Evolutionary conservation across 2,113 vertebrate species (phyloP).

Genomic region (Guaruba guarouba): DNA sequence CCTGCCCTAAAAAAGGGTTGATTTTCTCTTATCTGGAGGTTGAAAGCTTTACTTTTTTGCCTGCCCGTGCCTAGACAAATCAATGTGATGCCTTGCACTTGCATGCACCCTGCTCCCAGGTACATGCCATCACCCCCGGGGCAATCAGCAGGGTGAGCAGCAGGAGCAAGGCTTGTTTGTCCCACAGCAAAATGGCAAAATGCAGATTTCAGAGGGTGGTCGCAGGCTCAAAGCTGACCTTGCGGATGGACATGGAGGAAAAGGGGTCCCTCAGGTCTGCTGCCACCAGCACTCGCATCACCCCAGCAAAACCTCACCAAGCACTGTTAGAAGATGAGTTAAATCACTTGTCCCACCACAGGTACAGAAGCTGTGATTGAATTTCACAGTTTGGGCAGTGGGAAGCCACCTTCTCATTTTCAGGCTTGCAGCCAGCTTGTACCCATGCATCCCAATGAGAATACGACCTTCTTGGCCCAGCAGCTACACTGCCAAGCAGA

Average conservation of each 20-base stretch:
- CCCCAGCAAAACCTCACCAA: background rate
- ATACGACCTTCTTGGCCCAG: rapidly evolving
- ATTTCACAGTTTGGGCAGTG: background rate
- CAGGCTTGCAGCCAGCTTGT: background rate
- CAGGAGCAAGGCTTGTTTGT: rapidly evolving
- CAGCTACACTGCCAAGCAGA: background rate
- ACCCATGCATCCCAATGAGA: background rate
- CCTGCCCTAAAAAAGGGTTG: background rate
- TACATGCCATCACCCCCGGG: background rate
- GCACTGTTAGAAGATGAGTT: rapidly evolving
- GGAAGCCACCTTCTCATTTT: background rate
- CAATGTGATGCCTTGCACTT: background rate
- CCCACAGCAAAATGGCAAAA: background rate
- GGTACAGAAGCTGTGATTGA: background rate
- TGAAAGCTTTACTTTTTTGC: background rate
- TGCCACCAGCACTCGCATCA: background rate
- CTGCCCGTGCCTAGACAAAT: background rate
- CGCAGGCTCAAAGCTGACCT: background rate
- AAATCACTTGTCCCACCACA: background rate
- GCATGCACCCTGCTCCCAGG: background rate
- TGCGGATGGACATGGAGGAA: rapidly evolving
- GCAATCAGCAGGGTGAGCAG: background rate
- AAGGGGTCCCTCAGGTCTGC: background rate
- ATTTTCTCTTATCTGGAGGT: background rate
- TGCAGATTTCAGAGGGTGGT: background rate